Percentiles rank a stretch among this genome's conserved stretches.
phyloP scores from a whole-genome alignment of 2,113 vertebrate species.

The Conger conger region DNA sequence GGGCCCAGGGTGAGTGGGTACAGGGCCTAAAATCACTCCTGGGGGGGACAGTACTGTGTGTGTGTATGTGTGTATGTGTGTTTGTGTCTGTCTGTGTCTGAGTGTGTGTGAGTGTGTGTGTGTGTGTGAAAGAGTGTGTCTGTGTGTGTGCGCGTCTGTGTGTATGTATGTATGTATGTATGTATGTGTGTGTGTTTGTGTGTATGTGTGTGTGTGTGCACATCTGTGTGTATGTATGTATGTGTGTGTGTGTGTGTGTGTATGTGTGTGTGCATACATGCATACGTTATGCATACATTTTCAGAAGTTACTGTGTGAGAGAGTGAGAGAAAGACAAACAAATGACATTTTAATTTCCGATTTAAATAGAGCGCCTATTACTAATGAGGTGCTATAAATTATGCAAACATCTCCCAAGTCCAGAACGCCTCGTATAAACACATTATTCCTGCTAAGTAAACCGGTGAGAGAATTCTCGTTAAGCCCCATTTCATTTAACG shows the following conservation, averaged over 20 bases:
- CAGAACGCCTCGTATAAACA: neutral
- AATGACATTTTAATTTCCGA: neutral
- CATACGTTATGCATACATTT: neutral
- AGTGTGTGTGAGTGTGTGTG: neutral
- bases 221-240: too few species aligned
- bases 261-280: neutral
- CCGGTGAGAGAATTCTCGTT: neutral
- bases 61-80: neutral
- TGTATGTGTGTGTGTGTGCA: too few species aligned
- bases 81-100: neutral
- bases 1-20: too few species aligned
- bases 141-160: neutral
- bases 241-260: too few species aligned
- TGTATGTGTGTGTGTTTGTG: too few species aligned
- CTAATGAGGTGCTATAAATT: neutral
- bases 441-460: neutral
- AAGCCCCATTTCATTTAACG: neutral
- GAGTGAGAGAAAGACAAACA: neutral
- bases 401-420: neutral
- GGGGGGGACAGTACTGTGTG: neutral
- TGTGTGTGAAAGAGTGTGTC: neutral
- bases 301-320: neutral
- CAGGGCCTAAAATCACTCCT: neutral
- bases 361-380: neutral
- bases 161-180: too few species aligned